Evolutionary conservation across 2,113 vertebrate species (phyloP).

Genomic region (Lipophrys pholis): DNA sequence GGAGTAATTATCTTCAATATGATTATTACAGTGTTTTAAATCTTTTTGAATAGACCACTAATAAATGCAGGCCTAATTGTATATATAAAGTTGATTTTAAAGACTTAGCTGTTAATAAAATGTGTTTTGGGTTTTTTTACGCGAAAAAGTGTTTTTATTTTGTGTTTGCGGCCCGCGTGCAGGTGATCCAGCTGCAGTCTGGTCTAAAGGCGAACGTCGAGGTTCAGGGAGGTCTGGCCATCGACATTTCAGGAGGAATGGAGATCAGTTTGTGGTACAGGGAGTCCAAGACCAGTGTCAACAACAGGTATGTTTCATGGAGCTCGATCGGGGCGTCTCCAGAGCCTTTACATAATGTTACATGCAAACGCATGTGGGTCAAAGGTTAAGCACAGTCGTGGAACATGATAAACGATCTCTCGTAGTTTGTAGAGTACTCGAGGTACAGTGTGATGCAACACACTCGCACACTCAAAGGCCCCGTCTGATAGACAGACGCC

Average conservation of each 20-base stretch:
- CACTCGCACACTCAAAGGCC: slow-evolving; percentile 36
- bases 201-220: slow-evolving; percentile 87
- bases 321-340: not conserved
- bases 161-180: not conserved
- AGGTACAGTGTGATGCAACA: slow-evolving; percentile 27
- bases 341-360: not conserved
- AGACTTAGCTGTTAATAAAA: too few relatives aligned
- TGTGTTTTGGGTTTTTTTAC: too few relatives aligned
- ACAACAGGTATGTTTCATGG: slow-evolving; percentile 87
- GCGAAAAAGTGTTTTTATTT: not conserved
- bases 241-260: slow-evolving; percentile 97
- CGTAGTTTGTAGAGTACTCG: slow-evolving; percentile 19
- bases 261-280: slow-evolving; percentile 99
- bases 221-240: slow-evolving; percentile 91
- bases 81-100: too few relatives aligned
- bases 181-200: slow-evolving; percentile 93
- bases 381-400: not conserved
- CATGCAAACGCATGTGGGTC: slow-evolving; percentile 13
- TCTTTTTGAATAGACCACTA: too few relatives aligned
- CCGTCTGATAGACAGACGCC: slow-evolving; percentile 19
- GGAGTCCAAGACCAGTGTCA: slow-evolving; percentile 96
- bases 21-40: too few relatives aligned
- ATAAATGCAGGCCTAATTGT: too few relatives aligned
- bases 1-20: too few relatives aligned
- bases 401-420: slow-evolving; percentile 20